phyloP scores from a whole-genome alignment of 2,888 invertebrate species.

The Campoletis raptor region DNA sequence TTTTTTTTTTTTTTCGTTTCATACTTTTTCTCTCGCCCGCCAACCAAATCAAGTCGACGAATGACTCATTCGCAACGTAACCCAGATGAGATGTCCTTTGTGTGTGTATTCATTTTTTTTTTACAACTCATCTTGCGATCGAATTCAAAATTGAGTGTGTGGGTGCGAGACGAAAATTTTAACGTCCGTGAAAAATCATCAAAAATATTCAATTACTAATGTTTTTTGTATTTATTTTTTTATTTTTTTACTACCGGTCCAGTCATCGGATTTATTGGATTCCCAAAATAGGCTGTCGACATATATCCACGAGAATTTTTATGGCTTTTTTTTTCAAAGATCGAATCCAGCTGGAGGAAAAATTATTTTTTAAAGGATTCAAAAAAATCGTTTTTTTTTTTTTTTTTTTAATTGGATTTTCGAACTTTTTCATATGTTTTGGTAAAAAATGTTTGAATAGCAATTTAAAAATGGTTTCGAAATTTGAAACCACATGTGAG shows the following conservation, averaged over 20 bases:
- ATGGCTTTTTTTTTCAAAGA: neutral
- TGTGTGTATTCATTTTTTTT: neutral
- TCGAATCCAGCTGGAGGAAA: neutral
- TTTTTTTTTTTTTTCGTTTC: neutral
- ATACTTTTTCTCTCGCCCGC: constrained; percentile 40
- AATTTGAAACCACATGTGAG: neutral
- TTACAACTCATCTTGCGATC: constrained; percentile 17
- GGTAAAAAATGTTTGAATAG: neutral
- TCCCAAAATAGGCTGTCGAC: neutral
- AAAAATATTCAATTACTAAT: neutral
- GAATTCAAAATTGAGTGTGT: constrained; percentile 32
- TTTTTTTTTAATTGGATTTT: neutral
- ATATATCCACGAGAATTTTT: neutral
- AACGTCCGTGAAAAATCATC: neutral
- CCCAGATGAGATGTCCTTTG: constrained; percentile 21
- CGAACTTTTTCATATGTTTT: neutral
- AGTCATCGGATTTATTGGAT: constrained; percentile 5
- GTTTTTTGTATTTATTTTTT: neutral
- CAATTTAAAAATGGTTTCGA: neutral
- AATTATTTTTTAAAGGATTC: neutral
- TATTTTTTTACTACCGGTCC: neutral
- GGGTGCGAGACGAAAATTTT: constrained; percentile 42
- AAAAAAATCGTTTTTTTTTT: neutral
- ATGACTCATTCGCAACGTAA: constrained; percentile 56
- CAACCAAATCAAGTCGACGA: constrained; percentile 73